Evolutionary conservation across 2,113 vertebrate species (phyloP).

Genomic region (Thunnus thynnus): DNA sequence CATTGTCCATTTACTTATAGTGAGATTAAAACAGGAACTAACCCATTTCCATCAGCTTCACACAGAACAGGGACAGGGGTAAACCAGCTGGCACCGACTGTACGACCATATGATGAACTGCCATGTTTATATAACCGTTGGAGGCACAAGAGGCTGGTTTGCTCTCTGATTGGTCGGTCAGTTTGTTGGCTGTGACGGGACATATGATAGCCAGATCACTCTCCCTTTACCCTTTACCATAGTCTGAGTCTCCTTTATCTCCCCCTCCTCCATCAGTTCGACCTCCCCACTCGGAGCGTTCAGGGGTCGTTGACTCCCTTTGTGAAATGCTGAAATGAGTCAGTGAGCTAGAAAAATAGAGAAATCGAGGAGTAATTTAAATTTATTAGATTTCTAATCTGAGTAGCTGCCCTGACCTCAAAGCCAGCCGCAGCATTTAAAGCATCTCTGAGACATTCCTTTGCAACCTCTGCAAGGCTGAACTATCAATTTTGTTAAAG

Average conservation of each 20-base stretch:
- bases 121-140: neutral
- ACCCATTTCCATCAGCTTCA: neutral
- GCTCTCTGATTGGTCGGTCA: neutral
- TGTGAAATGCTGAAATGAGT: constrained; percentile 22
- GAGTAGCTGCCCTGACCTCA: constrained; percentile 33
- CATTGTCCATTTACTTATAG: neutral
- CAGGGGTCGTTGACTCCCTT: constrained; percentile 53
- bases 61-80: neutral
- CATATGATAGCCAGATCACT: constrained; percentile 1
- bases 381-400: constrained; percentile 59
- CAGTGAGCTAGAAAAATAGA: constrained; percentile 46
- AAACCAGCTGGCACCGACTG: neutral
- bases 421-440: constrained; percentile 24
- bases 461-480: neutral
- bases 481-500: neutral
- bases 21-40: constrained; percentile 40
- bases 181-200: constrained; percentile 4
- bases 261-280: neutral
- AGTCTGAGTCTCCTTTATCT: neutral
- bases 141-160: constrained; percentile 4
- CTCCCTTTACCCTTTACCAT: neutral
- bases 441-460: constrained; percentile 7
- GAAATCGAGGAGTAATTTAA: constrained; percentile 37
- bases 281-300: neutral
- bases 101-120: neutral